Conservation (phyloP, 2,888 invertebrate species). For the Pristionchus maxplancki region DNA sequence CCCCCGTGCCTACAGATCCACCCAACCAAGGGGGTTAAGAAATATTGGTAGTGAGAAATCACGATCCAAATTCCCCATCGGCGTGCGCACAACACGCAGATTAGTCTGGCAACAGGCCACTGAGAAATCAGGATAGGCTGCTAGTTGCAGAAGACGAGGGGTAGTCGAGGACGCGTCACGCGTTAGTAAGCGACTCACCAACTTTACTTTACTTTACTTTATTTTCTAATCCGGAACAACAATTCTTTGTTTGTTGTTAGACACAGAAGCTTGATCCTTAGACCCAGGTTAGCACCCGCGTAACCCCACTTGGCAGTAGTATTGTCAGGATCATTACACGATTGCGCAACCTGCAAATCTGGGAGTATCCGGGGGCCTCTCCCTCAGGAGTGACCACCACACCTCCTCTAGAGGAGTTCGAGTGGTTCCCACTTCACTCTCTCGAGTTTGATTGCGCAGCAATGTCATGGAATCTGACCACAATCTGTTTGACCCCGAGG, state of each 20-base stretch:
- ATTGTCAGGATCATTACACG: conserved; percentile 31
- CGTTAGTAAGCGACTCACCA: too few relatives aligned
- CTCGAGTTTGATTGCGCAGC: not conserved
- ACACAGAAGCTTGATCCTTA: not conserved
- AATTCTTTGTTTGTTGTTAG: not conserved
- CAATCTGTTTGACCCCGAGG: not conserved
- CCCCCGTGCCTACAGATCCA: too few relatives aligned
- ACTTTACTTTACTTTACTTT: too few relatives aligned
- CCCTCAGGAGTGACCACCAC: not conserved
- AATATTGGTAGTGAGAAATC: too few relatives aligned
- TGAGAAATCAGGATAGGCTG: too few relatives aligned
- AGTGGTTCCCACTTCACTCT: conserved; percentile 28
- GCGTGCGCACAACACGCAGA: too few relatives aligned
- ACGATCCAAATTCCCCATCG: too few relatives aligned
- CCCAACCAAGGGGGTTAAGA: too few relatives aligned
- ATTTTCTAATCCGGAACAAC: not conserved
- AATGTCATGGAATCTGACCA: not conserved
- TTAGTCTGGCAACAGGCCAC: too few relatives aligned
- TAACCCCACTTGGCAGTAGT: conserved; percentile 19
- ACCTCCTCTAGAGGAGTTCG: not conserved
- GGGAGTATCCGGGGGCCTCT: not conserved
- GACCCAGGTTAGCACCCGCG: conserved; percentile 35
- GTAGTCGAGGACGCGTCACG: too few relatives aligned
- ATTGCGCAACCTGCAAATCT: not conserved
- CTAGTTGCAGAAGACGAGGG: too few relatives aligned